Percentiles rank a stretch among this genome's conserved stretches.
phyloP scores from a whole-genome alignment of 2,888 invertebrate species.

The Diloba caeruleocephala region DNA sequence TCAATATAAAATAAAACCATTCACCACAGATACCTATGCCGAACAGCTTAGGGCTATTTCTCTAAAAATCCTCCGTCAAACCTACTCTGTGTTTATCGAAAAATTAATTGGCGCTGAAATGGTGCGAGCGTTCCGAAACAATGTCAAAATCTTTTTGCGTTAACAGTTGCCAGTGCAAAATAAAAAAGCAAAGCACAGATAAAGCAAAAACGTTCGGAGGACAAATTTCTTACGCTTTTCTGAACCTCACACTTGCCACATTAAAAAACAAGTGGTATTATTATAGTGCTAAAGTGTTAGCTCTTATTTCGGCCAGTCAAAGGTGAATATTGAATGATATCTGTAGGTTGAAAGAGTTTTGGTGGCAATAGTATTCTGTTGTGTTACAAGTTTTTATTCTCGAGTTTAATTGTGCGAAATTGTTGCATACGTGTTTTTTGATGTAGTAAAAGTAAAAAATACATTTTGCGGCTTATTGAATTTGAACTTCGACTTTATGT shows the following conservation, averaged over 20 bases:
- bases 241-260: constrained; percentile 60
- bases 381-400: constrained; percentile 73
- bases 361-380: constrained; percentile 50
- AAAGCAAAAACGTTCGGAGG: constrained; percentile 69
- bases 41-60: neutral
- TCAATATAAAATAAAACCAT: too few relatives aligned
- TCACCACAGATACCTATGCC: too few relatives aligned
- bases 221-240: constrained; percentile 86
- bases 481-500: constrained; percentile 7
- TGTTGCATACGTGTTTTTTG: constrained; percentile 80
- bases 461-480: constrained; percentile 3
- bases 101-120: constrained; percentile 84
- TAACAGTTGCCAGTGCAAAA: constrained; percentile 73
- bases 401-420: constrained; percentile 83
- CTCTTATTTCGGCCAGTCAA: constrained; percentile 1
- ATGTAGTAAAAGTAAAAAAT: constrained; percentile 46
- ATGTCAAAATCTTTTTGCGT: constrained; percentile 84
- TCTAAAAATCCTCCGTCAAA: constrained; percentile 9
- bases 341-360: constrained; percentile 14
- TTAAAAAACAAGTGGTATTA: neutral
- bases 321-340: constrained; percentile 18
- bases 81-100: constrained; percentile 63
- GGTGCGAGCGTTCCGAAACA: constrained; percentile 74
- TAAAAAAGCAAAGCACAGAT: constrained; percentile 62
- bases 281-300: neutral